Evolutionary conservation across 2,888 invertebrate genomes (phyloP).

Genomic region (Lampropteryx suffumata): DNA sequence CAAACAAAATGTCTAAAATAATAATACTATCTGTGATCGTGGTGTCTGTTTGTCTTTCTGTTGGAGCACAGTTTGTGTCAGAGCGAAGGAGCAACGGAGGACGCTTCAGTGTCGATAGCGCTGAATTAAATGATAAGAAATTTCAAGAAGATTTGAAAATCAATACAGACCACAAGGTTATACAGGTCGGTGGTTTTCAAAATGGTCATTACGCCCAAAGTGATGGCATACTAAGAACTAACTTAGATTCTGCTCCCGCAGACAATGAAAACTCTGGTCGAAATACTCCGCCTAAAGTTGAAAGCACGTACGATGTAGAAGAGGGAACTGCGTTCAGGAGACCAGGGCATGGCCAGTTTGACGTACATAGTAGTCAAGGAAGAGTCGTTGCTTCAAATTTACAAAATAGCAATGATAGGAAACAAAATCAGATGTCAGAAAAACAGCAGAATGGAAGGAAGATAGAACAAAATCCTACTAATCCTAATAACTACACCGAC

Average conservation of each 20-base stretch:
- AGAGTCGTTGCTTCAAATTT: not conserved
- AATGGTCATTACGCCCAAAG: slow-evolving; percentile 14
- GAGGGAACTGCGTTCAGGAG: slow-evolving; percentile 20
- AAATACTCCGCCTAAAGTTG: slow-evolving; percentile 5
- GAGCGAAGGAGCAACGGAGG: not conserved
- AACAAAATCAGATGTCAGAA: not conserved
- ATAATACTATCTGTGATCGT: slow-evolving; percentile 15
- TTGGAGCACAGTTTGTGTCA: slow-evolving; percentile 26
- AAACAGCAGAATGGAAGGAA: not conserved
- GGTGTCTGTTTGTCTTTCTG: slow-evolving; percentile 14
- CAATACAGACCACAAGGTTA: not conserved
- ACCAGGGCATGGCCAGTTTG: not conserved
- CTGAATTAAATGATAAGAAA: not conserved
- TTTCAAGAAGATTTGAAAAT: not conserved
- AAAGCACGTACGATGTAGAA: slow-evolving; percentile 8
- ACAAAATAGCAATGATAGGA: not conserved
- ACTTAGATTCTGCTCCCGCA: slow-evolving; percentile 6
- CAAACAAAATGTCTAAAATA: slow-evolving; percentile 24
- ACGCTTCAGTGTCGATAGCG: not conserved
- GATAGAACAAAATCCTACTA: not conserved
- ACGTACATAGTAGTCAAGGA: slow-evolving; percentile 16
- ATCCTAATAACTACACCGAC: not conserved
- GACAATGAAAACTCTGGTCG: not conserved
- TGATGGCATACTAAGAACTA: slow-evolving; percentile 18
- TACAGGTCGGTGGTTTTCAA: slow-evolving; percentile 17